phyloP scores from a whole-genome alignment of 37 sponge, comb jelly and placozoan genomes.

The Beroe forskalii region DNA sequence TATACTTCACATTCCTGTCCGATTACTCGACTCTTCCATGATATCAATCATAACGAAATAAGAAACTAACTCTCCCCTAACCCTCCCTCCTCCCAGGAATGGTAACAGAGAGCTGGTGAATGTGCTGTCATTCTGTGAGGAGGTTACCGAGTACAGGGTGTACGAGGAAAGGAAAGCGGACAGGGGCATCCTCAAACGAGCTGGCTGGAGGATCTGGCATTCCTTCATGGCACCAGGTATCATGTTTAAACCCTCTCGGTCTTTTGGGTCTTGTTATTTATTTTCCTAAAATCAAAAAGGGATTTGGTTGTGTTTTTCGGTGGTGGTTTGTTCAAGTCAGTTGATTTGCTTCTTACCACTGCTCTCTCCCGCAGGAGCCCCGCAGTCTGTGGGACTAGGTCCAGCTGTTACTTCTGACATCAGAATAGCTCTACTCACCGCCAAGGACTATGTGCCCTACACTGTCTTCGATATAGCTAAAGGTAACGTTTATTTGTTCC shows the following conservation, averaged over 20 bases:
- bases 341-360: no score
- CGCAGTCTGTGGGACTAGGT: slow-evolving; percentile 38
- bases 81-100: slow-evolving; percentile 7
- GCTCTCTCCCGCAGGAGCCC: no score
- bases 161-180: slow-evolving; percentile 31
- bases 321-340: no score
- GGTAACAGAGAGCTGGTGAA: slow-evolving; percentile 46
- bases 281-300: no score
- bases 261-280: no score
- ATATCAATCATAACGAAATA: no score
- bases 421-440: slow-evolving; percentile 48
- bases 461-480: slow-evolving; percentile 57
- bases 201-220: slow-evolving; percentile 62
- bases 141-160: slow-evolving; percentile 53
- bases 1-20: no score
- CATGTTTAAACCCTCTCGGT: no score
- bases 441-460: slow-evolving; percentile 44
- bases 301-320: no score
- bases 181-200: slow-evolving; percentile 53
- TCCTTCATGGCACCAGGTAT: slow-evolving; percentile 54
- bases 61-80: no score
- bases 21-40: no score
- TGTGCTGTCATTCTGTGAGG: slow-evolving; percentile 42
- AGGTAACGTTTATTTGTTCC: not conserved
- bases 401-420: slow-evolving; percentile 52